These are phyloP conservation scores for Enteromius fasciolatus DNA, from an alignment of 2,797 vertebrate species.

Conservation along the genomic window DNA sequence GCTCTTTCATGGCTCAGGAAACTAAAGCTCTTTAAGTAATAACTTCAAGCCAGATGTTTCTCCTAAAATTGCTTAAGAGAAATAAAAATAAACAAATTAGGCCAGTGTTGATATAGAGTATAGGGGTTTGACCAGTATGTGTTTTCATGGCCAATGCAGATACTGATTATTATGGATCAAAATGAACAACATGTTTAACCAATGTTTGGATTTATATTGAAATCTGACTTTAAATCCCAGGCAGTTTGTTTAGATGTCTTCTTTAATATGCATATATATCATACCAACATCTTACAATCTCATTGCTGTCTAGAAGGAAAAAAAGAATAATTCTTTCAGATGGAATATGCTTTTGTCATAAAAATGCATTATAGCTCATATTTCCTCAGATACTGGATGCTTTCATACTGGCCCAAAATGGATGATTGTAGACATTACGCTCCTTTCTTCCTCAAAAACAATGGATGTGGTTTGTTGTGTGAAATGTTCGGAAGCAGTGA, in stretches of 20 bases:
- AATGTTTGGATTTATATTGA: not conserved
- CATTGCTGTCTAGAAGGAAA: not conserved
- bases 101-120: not conserved
- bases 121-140: not conserved
- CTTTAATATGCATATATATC: not conserved
- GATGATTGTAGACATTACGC: not conserved
- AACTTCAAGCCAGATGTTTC: not conserved
- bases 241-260: not conserved
- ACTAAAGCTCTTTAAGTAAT: not conserved
- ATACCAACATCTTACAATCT: not conserved
- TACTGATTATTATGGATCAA: not conserved
- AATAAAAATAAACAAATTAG: not conserved
- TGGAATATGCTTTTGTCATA: not conserved
- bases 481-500: constrained; percentile 50
- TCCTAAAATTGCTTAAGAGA: not conserved
- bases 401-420: constrained; percentile 11
- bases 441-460: constrained; percentile 9
- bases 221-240: constrained; percentile 1
- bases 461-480: constrained; percentile 39
- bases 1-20: not conserved
- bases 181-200: not conserved
- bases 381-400: constrained; percentile 3
- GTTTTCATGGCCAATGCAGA: not conserved
- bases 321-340: not conserved
- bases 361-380: not conserved